Evolutionary conservation across 2,797 vertebrate species (phyloP), one percentile per base, ranked within the genome.

Genomic region (Borostomias antarcticus): DNA sequence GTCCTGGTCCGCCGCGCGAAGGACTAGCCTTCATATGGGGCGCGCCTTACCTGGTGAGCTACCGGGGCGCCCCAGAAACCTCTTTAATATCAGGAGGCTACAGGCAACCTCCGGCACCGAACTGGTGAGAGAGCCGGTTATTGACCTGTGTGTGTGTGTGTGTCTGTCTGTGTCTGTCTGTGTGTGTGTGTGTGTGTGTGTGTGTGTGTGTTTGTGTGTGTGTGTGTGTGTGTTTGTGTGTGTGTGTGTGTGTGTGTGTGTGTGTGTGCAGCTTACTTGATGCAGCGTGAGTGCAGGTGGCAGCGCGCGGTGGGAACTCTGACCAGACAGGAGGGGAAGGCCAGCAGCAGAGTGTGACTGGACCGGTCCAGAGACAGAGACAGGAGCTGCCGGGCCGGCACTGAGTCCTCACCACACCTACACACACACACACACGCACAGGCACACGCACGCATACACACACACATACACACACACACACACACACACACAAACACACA

Each of bases 211-310:
- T n/a, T n/a, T n/a, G n/a, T n/a, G 19, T 30, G 60, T 28, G 40
- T 45, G 60, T 40, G 61, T 25, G 59, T 30, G 59, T 48, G 25
- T 48, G 15, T 25, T 23, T 53, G 50, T 15, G 30, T 53, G 30
- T 50, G 48, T 4, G 19, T 17, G 19, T 28, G 51, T 64, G 47
- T 13, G 32, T 43, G 64, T 5, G 21, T 25, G 54, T 26, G 26
- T 13, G 52, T 47, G 37, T 29, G 21, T 25, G 11, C 23, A 37
- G 89, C 95, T 95, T 82, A 98, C 97, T 95, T 99, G 92, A 98
- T 96, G 87, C 97, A 99, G 75, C 93, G 93, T 0, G 96, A 93
- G 81, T 97, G 91, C 68, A 96, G 94, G 81, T 97, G 95, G 88
- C 97, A 99, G 67, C 96, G 95, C 0, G 96, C 95, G 10, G 96